phyloP scores from a whole-genome alignment of 2,113 vertebrate species.

The Carassius gibelio region DNA sequence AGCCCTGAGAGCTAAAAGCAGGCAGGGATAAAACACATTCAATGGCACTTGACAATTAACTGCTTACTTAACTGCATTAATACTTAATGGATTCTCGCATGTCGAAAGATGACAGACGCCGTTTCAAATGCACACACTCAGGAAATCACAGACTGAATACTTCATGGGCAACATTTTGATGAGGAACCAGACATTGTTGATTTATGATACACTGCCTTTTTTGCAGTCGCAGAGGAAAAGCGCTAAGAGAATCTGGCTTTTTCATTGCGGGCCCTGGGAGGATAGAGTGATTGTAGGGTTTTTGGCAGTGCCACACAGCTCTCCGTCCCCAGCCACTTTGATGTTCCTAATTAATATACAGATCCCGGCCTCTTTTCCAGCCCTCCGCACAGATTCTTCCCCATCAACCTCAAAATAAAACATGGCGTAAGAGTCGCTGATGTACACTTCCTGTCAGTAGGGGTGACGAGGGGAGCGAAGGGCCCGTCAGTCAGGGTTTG shows the following conservation, averaged over 20 bases:
- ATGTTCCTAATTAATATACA: constrained; percentile 55
- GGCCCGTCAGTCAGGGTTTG: constrained; percentile 3
- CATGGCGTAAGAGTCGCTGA: not conserved
- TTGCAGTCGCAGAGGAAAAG: constrained; percentile 22
- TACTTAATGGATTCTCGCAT: constrained; percentile 4
- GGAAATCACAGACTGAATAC: constrained; percentile 3
- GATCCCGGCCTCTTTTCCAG: constrained; percentile 26
- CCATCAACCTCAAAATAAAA: not conserved
- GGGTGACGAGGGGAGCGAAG: not conserved
- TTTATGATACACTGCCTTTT: constrained; percentile 26
- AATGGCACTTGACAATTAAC: constrained; percentile 4
- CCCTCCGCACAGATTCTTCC: constrained; percentile 1
- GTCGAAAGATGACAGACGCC: not conserved
- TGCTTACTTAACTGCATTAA: constrained; percentile 19
- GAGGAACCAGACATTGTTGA: constrained; percentile 31
- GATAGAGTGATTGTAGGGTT: constrained; percentile 50
- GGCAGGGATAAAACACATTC: not conserved
- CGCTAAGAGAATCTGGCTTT: constrained; percentile 47
- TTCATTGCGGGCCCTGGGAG: constrained; percentile 40
- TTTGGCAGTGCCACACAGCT: constrained; percentile 38
- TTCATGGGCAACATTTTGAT: not conserved
- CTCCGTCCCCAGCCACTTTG: constrained; percentile 50
- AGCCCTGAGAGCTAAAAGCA: not conserved
- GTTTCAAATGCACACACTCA: not conserved
- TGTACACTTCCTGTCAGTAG: not conserved